These are phyloP conservation scores for Aplidium turbinatum DNA, from an alignment of 23 tunicate species.

Conservation along the genomic window DNA sequence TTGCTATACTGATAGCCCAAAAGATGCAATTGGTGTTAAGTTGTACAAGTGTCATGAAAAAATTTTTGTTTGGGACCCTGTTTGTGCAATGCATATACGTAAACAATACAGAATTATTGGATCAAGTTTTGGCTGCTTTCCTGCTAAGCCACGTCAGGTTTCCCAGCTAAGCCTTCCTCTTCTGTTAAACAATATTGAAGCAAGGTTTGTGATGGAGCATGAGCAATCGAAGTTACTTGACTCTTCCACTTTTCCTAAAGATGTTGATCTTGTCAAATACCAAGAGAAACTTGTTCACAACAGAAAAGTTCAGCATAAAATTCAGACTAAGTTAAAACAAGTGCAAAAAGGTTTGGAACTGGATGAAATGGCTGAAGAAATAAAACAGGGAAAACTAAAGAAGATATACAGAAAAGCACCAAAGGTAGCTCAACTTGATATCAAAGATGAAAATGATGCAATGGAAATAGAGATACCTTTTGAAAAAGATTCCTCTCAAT, in stretches of 20 bases:
- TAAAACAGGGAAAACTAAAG: constrained; percentile 44
- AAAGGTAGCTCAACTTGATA: not conserved
- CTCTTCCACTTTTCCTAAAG: constrained; percentile 8
- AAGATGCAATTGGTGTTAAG: no score
- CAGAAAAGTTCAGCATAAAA: constrained; percentile 44
- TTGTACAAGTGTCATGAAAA: constrained; percentile 47
- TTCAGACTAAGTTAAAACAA: constrained; percentile 52
- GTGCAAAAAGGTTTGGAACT: constrained; percentile 50
- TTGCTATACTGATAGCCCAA: no score
- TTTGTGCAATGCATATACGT: constrained; percentile 26
- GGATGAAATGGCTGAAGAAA: constrained; percentile 46
- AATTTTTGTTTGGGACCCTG: constrained; percentile 64
- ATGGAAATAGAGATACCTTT: not conserved
- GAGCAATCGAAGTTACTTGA: constrained; percentile 4
- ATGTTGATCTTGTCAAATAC: constrained; percentile 11
- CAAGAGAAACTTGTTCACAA: constrained; percentile 2
- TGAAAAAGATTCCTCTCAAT: not conserved
- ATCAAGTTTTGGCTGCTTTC: constrained; percentile 54
- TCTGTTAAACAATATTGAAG: constrained; percentile 66
- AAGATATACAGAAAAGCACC: constrained; percentile 19
- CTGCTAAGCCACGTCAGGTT: constrained; percentile 71
- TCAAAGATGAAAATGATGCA: not conserved
- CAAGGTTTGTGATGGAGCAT: constrained; percentile 43
- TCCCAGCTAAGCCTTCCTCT: constrained; percentile 53
- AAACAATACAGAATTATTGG: constrained; percentile 54